phyloP scores from a whole-genome alignment of 2,888 invertebrate genomes.

The Chalcis sispes region DNA sequence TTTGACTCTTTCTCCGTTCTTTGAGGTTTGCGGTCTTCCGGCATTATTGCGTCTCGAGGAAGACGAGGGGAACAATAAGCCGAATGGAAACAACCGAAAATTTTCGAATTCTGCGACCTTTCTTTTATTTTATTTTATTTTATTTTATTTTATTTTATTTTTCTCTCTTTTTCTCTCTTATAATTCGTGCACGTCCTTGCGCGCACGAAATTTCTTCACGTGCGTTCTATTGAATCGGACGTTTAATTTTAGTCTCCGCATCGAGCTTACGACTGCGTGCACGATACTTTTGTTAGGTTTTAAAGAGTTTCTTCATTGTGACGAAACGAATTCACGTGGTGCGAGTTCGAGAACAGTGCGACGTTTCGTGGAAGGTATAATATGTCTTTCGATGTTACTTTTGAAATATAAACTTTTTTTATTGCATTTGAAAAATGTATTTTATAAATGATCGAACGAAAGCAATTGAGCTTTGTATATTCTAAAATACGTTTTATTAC shows the following conservation, averaged over 20 bases:
- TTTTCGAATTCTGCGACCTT: not conserved
- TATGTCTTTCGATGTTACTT: too few species aligned
- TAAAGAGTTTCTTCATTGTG: not conserved
- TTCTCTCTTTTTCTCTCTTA: too few species aligned
- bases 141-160: too few species aligned
- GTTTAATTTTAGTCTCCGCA: constrained; percentile 36
- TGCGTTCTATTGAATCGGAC: constrained; percentile 3
- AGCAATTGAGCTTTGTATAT: too few species aligned
- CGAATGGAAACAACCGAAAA: constrained; percentile 9
- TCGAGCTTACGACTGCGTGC: not conserved
- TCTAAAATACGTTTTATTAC: too few species aligned
- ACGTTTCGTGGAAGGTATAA: too few species aligned
- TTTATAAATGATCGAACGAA: too few species aligned
- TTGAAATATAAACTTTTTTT: too few species aligned
- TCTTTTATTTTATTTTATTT: not conserved
- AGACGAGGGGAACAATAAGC: constrained; percentile 9
- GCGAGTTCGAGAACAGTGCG: too few species aligned
- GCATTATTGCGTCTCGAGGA: not conserved
- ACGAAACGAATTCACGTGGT: constrained; percentile 12
- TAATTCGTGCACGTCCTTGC: too few species aligned
- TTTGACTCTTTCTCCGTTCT: not conserved
- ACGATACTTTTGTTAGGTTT: constrained; percentile 11
- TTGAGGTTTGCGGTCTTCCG: constrained; percentile 44
- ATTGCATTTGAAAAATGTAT: too few species aligned
- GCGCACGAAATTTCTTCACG: constrained; percentile 10